phyloP scores from a whole-genome alignment of 2,797 vertebrate species.

The Rhadinocentrus ornatus region DNA sequence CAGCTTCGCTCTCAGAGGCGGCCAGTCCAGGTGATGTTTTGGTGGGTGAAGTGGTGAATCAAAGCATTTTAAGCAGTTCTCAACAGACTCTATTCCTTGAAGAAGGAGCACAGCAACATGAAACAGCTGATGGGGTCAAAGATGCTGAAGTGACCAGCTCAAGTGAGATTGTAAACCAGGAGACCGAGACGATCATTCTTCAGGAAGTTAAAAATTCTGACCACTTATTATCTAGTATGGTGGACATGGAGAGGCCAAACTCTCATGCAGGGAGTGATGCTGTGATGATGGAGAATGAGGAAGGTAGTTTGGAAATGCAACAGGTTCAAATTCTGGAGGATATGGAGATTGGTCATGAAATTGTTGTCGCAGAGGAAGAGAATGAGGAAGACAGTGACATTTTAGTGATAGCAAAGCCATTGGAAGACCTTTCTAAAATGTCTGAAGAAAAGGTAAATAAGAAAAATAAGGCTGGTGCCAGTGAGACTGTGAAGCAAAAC shows the following conservation, averaged over 20 bases:
- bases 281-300: constrained; percentile 22
- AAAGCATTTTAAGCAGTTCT: constrained; percentile 36
- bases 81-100: constrained; percentile 28
- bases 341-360: constrained; percentile 79
- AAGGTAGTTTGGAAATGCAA: constrained; percentile 52
- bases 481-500: constrained; percentile 38
- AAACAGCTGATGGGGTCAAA: constrained; percentile 38
- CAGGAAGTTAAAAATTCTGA: constrained; percentile 59
- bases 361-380: constrained; percentile 71
- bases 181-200: constrained; percentile 16
- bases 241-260: constrained; percentile 49
- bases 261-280: constrained; percentile 32
- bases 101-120: constrained; percentile 22
- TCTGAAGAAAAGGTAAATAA: constrained; percentile 41
- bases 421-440: constrained; percentile 31
- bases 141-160: constrained; percentile 47
- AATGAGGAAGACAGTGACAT: constrained; percentile 64
- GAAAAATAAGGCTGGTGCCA: constrained; percentile 26
- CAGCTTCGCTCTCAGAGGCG: constrained; percentile 42
- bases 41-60: constrained; percentile 20
- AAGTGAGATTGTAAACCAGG: constrained; percentile 22
- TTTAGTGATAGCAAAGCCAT: constrained; percentile 57
- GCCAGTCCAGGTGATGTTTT: constrained; percentile 12
- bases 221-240: constrained; percentile 38
- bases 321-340: constrained; percentile 76